Base-by-base conservation (phyloP, 2,113 vertebrate species). In the Pseudopipra pipra region DNA sequence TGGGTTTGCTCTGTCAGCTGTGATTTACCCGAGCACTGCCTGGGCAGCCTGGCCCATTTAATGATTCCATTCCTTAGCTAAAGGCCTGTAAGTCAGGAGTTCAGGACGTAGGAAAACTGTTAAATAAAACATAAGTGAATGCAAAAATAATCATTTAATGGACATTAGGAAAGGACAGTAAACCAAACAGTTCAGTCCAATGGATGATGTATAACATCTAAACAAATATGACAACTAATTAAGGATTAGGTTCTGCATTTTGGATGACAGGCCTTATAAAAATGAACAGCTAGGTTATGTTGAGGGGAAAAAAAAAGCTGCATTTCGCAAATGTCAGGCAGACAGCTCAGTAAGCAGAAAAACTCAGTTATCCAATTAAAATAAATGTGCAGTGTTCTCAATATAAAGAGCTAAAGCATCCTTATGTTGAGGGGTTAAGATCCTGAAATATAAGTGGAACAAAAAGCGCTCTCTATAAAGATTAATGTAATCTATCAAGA, bases 291-390 rank as follows among this genome's bases (percentile, higher is more conserved):
- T 93, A 93, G 73, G 92, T 92, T 95, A 85, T 58, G 75, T 41
- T 68, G 75, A 33, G 37, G 49, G 3, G 0, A 1, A n/a, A 63
- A 80, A 80, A 94, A 90, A 87, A 72, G 28, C 80, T 81, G 52
- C 65, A 46, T 95, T 95, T 95, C 87, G 70, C 88, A 96, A 96
- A 96, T 95, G 89, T 96, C 95, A 96, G 84, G 70, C 94, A 95
- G 94, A 93, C 93, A 95, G 93, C 91, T 94, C 95, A 95, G 93
- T 92, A 96, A 96, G 93, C 95, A 96, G 93, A 94, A 95, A 95
- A 84, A 28, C 95, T 95, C 92, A 75, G 90, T 96, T 97, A 94
- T 92, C 96, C 96, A 96, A 94, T 96, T 96, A 97, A 94, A 96
- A 93, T 95, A 95, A 96, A 97, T 96, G 95, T 90, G 91, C 86